Evolutionary conservation across 2,888 invertebrate species (phyloP).

Genomic region (Germaria angustata): DNA sequence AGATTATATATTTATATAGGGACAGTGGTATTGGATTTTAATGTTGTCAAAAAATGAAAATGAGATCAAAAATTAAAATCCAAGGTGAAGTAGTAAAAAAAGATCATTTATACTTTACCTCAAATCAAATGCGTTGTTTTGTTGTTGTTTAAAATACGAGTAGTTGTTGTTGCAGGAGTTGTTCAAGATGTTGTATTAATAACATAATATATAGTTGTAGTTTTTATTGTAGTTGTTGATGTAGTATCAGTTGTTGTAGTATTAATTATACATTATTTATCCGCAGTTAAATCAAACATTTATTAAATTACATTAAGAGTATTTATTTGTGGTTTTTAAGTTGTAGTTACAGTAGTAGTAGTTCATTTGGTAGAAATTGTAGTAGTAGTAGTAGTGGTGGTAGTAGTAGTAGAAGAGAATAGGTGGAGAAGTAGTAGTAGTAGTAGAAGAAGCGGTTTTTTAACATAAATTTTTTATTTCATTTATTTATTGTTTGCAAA

Average conservation of each 20-base stretch:
- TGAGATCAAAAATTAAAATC: background rate
- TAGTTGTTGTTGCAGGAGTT: conserved; percentile 68
- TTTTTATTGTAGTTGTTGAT: conserved; percentile 71
- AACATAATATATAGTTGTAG: conserved; percentile 68
- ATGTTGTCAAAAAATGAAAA: background rate
- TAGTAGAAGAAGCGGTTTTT: conserved; percentile 74
- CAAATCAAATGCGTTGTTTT: conserved; percentile 76
- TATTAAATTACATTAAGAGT: conserved; percentile 35
- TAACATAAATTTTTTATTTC: conserved; percentile 69
- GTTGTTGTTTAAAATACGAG: conserved; percentile 66
- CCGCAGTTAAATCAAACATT: conserved; percentile 70
- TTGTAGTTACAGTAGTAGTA: conserved; percentile 69
- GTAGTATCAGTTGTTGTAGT: conserved; percentile 71
- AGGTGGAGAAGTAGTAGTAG: conserved; percentile 71
- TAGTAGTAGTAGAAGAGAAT: conserved; percentile 70
- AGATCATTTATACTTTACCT: conserved; percentile 76
- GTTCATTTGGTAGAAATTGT: conserved; percentile 67
- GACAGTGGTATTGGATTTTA: background rate
- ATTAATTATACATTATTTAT: background rate
- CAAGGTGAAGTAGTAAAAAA: conserved; percentile 15
- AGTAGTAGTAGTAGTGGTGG: conserved; percentile 69
- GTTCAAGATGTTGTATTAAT: conserved; percentile 69
- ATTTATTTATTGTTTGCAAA: conserved; percentile 66
- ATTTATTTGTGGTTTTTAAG: conserved; percentile 63
- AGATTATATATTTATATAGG: no score